Evolutionary conservation across 2,888 invertebrate genomes (phyloP).

Genomic region (Amorpha juglandis): DNA sequence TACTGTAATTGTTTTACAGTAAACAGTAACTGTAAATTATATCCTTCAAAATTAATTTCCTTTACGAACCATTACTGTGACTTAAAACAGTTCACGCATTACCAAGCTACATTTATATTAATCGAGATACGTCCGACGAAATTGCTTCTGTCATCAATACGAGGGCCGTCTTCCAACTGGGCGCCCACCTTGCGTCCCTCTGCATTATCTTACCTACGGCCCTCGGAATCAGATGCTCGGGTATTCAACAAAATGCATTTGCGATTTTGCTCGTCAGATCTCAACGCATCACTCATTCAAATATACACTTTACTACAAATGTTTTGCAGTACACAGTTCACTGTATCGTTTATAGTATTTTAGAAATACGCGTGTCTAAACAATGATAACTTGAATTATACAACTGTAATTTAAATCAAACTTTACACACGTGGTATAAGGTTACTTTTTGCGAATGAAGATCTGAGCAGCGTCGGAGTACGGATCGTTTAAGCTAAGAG

Average conservation of each 20-base stretch:
- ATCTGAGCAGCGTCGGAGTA: slow-evolving; percentile 47
- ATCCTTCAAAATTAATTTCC: not conserved
- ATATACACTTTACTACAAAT: slow-evolving; percentile 40
- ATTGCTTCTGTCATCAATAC: slow-evolving; percentile 76
- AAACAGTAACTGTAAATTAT: not conserved
- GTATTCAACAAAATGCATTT: slow-evolving; percentile 80
- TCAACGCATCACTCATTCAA: slow-evolving; percentile 38
- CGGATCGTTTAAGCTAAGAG: slow-evolving; percentile 79
- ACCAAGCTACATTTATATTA: slow-evolving; percentile 70
- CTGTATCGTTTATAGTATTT: slow-evolving; percentile 32
- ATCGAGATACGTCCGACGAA: slow-evolving; percentile 70
- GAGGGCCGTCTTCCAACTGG: slow-evolving; percentile 48
- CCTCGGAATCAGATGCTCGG: slow-evolving; percentile 74
- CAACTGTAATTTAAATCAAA: slow-evolving; percentile 37
- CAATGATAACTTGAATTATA: slow-evolving; percentile 67
- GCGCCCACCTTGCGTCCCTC: slow-evolving; percentile 50
- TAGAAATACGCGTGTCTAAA: slow-evolving; percentile 53
- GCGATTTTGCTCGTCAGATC: slow-evolving; percentile 69
- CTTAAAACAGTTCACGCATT: slow-evolving; percentile 21
- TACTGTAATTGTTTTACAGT: not conserved
- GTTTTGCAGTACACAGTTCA: slow-evolving; percentile 32
- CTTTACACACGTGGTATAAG: slow-evolving; percentile 36
- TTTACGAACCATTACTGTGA: slow-evolving; percentile 16
- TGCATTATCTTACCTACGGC: slow-evolving; percentile 81
- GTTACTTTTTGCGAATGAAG: slow-evolving; percentile 39